Evolutionary conservation across 2,797 vertebrate species (phyloP).

Genomic region (Bufotes viridis): DNA sequence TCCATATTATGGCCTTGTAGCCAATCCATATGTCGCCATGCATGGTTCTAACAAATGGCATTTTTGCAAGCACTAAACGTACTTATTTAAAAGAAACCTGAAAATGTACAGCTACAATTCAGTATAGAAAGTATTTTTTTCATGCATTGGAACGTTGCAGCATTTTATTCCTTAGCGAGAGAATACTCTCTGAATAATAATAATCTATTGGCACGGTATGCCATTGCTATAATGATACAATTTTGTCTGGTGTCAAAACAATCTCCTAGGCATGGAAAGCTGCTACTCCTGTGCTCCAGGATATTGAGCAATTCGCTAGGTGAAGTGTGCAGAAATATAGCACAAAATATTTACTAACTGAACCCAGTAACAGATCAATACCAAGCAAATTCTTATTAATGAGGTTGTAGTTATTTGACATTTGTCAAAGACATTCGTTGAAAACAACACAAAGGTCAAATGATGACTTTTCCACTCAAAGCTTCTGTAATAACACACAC

Average conservation of each 20-base stretch:
- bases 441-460: conserved; percentile 61
- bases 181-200: background rate
- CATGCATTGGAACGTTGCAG: background rate
- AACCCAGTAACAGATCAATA: conserved; percentile 64
- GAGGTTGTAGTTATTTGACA: conserved; percentile 69
- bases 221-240: background rate
- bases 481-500: conserved; percentile 57
- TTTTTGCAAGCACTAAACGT: background rate
- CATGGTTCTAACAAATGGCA: background rate
- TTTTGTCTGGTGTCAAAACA: background rate
- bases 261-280: conserved; percentile 5
- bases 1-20: background rate
- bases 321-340: conserved; percentile 48
- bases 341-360: conserved; percentile 61
- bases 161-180: background rate
- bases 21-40: background rate
- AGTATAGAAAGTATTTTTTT: background rate
- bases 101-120: background rate
- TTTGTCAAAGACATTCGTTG: conserved; percentile 65
- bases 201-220: background rate
- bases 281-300: background rate
- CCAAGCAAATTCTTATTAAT: conserved; percentile 66
- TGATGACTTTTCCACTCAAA: conserved; percentile 58
- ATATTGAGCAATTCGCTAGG: conserved; percentile 33
- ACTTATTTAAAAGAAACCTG: background rate